Percentiles rank a stretch among this genome's conserved stretches.
These are phyloP conservation scores for Kryphioiulus occultus DNA, from an alignment of 2,888 invertebrate genomes.

Conservation along the genomic window DNA sequence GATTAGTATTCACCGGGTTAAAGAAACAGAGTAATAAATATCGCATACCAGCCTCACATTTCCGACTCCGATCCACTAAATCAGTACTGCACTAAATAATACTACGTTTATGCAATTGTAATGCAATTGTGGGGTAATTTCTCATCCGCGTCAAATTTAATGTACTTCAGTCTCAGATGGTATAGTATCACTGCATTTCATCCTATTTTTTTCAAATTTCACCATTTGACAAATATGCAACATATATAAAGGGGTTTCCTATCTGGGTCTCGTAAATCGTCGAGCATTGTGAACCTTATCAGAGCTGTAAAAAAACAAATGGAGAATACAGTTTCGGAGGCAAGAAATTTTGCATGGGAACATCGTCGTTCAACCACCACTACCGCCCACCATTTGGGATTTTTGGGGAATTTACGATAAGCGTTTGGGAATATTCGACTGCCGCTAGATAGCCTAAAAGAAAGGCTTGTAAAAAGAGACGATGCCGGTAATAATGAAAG, in stretches of 20 bases:
- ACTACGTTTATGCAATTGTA: not conserved
- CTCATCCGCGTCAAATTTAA: not conserved
- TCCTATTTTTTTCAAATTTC: not conserved
- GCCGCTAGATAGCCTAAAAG: not conserved
- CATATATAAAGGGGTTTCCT: not conserved
- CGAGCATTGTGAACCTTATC: constrained; percentile 1
- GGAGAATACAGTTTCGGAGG: not conserved
- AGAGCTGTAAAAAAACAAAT: not conserved
- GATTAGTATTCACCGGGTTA: no score
- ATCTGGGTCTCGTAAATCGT: not conserved
- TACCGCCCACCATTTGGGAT: not conserved
- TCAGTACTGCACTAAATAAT: not conserved
- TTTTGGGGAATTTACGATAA: constrained; percentile 31
- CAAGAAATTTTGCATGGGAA: constrained; percentile 29
- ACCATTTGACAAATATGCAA: not conserved
- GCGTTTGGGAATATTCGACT: not conserved
- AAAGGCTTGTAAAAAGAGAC: constrained; percentile 20
- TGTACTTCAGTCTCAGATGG: not conserved
- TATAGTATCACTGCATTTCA: not conserved
- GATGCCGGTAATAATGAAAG: not conserved
- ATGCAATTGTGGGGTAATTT: not conserved
- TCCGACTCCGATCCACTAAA: no score
- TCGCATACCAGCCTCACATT: no score
- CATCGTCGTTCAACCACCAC: not conserved
- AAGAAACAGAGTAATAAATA: no score